phyloP scores from a whole-genome alignment of 2,888 invertebrate species.

The Ischnura elegans region DNA sequence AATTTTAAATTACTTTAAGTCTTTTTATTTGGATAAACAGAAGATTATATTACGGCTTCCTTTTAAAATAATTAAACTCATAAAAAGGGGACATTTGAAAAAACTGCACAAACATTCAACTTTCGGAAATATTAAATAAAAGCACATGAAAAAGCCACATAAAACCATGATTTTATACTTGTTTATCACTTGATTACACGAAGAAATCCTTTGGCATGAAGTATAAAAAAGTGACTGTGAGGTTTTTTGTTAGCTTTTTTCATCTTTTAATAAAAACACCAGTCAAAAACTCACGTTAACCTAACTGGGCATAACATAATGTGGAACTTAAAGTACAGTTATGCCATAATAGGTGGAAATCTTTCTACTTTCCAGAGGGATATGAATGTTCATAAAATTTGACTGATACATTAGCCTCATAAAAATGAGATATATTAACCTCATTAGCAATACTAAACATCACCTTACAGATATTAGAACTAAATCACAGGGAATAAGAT shows the following conservation, averaged over 20 bases:
- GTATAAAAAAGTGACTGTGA: neutral
- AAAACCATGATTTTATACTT: slow-evolving; percentile 36
- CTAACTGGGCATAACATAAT: neutral
- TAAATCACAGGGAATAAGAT: slow-evolving; percentile 45
- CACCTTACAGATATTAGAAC: slow-evolving; percentile 32
- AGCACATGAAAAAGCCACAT: slow-evolving; percentile 36
- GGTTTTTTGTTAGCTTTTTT: neutral
- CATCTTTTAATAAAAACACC: neutral
- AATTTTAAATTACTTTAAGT: neutral
- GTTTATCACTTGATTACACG: slow-evolving; percentile 36
- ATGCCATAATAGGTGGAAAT: neutral
- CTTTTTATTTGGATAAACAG: neutral
- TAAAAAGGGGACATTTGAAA: neutral
- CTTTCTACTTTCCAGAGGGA: neutral
- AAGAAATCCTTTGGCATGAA: slow-evolving; percentile 55
- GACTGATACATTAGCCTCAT: neutral
- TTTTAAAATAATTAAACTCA: neutral
- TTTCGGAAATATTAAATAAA: neutral
- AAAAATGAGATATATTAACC: slow-evolving; percentile 50
- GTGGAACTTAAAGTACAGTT: neutral
- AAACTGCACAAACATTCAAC: slow-evolving; percentile 8
- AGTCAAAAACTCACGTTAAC: neutral
- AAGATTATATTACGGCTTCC: neutral
- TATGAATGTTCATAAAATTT: slow-evolving; percentile 44
- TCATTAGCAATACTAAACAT: neutral